These are phyloP conservation scores for Hyposoter didymator DNA, from an alignment of 2,888 invertebrate species.

Conservation along the genomic window DNA sequence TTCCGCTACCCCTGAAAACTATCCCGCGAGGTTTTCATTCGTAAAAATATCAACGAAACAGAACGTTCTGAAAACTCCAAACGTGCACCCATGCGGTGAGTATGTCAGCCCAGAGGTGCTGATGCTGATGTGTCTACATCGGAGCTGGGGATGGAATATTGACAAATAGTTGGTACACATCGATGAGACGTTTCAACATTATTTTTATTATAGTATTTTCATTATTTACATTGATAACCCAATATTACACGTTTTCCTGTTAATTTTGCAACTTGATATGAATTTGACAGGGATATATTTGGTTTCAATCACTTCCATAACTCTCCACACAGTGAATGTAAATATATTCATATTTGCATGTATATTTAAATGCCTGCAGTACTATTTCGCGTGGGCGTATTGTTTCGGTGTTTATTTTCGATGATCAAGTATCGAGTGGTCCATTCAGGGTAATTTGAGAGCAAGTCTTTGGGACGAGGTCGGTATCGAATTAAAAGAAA, in stretches of 20 bases:
- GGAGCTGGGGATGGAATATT: not conserved
- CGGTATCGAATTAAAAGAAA: not conserved
- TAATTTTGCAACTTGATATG: slow-evolving; percentile 13
- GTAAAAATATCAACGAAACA: no score
- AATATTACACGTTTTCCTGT: not conserved
- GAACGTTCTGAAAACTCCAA: no score
- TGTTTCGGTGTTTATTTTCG: slow-evolving; percentile 15
- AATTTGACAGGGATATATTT: slow-evolving; percentile 13
- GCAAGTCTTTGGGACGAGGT: slow-evolving; percentile 1
- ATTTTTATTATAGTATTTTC: slow-evolving; percentile 11
- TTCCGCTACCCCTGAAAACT: no score
- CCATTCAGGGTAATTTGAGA: slow-evolving; percentile 25
- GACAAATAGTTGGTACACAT: not conserved
- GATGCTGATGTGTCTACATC: not conserved
- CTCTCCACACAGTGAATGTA: slow-evolving; percentile 3
- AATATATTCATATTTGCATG: not conserved
- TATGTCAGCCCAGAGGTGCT: no score
- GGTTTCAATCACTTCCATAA: not conserved
- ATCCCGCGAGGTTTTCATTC: no score
- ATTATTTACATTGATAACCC: slow-evolving; percentile 19
- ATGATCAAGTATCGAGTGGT: slow-evolving; percentile 19
- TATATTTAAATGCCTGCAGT: not conserved
- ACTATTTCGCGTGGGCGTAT: slow-evolving; percentile 12
- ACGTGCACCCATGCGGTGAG: no score
- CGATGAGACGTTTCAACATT: slow-evolving; percentile 9